Base-by-base conservation (phyloP, 2,113 vertebrate species). In the Lepus timidus region DNA sequence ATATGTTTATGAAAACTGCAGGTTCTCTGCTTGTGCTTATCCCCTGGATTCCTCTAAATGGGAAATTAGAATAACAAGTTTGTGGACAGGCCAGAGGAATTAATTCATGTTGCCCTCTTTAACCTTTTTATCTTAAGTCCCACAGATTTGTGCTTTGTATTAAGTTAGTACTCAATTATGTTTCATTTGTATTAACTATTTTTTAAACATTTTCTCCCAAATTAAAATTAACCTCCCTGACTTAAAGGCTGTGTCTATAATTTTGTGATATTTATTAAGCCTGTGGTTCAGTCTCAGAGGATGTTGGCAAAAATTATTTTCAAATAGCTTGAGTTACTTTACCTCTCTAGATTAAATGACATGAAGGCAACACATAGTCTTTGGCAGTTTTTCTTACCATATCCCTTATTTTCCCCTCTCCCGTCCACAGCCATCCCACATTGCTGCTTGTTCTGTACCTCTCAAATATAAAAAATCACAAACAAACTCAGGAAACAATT, bases 121-220 rank as follows among this genome's bases (percentile, higher is more conserved):
- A 75, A 79, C 58, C 51, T 92, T 86, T 74, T 51, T 92, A 2
- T 92, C 25, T 85, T 61, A 92, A 65, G 19, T 88, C 39, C 29
- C 90, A 52, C 19, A 79, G 82, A 44, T 95, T 68, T 96, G 25
- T 94, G 81, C 12, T 90, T 89, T 74, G 8, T 86, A 36, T 70
- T 19, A 75, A 11, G 73, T 90, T 85, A 95, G 55, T 17, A 33
- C 36, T 96, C 64, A 62, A 8, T 85, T 95, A 88, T 73, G 36
- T 92, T 65, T 67, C 31, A 61, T 62, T 80, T 29, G 1, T 85
- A 36, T 65, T 94, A 68, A 49, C 33, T 79, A 36, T 89, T 92
- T 92, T 36, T 92, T 78, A 70, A 73, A 88, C 19, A 92, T 96
- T 95, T 85, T 88, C 31, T 67, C 49, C 20, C 9, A 16, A 93